Percentiles rank a stretch among this genome's conserved stretches.
Conservation (phyloP, 2,888 invertebrate genomes). For the Pseudococcus viburni region DNA sequence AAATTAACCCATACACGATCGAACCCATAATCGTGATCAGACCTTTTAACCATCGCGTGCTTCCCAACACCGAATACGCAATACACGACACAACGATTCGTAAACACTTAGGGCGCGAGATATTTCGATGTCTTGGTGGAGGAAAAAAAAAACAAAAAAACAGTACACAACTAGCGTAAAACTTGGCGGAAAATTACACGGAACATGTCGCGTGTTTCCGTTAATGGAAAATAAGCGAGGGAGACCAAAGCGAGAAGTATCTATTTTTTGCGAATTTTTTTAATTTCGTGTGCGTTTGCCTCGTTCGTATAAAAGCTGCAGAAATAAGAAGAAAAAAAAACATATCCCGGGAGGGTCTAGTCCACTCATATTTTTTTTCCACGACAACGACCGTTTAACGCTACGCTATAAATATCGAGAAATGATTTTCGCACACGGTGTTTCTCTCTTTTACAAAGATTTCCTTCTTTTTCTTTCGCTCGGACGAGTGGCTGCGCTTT, state of each 20-base stretch:
- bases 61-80: not conserved
- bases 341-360: conserved; percentile 45
- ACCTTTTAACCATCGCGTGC: not conserved
- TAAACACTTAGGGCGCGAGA: conserved; percentile 22
- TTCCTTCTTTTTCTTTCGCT: conserved; percentile 40
- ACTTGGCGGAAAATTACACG: conserved; percentile 53
- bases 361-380: conserved; percentile 61
- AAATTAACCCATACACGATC: not conserved
- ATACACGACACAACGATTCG: not conserved
- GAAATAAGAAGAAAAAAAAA: conserved; percentile 15
- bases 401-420: conserved; percentile 65
- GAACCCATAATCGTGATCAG: not conserved
- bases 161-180: conserved; percentile 27
- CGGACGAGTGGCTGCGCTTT: not conserved
- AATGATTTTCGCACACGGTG: conserved; percentile 62
- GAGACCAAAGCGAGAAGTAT: conserved; percentile 18
- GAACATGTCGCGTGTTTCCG: conserved; percentile 46
- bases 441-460: conserved; percentile 61
- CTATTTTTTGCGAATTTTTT: conserved; percentile 54
- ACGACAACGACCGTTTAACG: conserved; percentile 61
- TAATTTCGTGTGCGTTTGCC: conserved; percentile 23
- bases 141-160: not conserved
- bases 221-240: conserved; percentile 57
- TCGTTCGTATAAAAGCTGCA: conserved; percentile 8
- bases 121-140: not conserved